Base-by-base conservation (phyloP, 2,113 vertebrate species). In the Onychostoma macrolepis region DNA sequence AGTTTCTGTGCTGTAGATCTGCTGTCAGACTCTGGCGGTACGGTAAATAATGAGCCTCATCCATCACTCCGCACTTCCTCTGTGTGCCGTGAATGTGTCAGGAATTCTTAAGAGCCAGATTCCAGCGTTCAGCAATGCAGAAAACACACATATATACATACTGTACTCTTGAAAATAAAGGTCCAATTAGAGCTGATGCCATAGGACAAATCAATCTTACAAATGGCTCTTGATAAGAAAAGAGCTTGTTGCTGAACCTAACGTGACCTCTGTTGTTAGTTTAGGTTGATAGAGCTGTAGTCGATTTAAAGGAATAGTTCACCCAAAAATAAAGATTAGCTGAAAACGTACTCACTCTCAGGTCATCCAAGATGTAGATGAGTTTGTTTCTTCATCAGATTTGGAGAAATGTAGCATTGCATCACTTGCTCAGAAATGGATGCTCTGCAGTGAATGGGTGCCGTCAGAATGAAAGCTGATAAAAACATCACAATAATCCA, bases 41-140 rank as follows among this genome's bases (percentile, higher is more conserved):
- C 30, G 63, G 56, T 81, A 65, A 45, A 82, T 41, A 80, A 80
- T 43, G 56, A 80, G n/a, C 79, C 56, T 41, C 56, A 63, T 80
- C 21, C 36, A 69, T 82, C 80, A 82, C 58, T 4, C 24, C 1
- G 38, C 38, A n/a, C 71, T 74, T 74, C 71, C 71, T 41, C 21
- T 41, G 4, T n/a, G 71, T n/a, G 71, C 36, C 21, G 21, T 12
- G 36, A n/a, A 71, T 4, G 36, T 24, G 19, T 41, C 36, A 72
- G 69, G 36, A 41, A 41, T 12, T 58, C 77, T 30, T n/a, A 3
- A 76, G 24, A 28, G 41, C 6, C 43, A 77, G 41, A 76, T 56
- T 56, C 45, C 3, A 56, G 45, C 17, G 7, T 36, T 30, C 17
- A 78, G 26, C 45, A 74, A 11, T n/a, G 71, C 36, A 10, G 6